Base-by-base conservation (phyloP, 2,888 invertebrate genomes). In the Gastrophysa polygoni region DNA sequence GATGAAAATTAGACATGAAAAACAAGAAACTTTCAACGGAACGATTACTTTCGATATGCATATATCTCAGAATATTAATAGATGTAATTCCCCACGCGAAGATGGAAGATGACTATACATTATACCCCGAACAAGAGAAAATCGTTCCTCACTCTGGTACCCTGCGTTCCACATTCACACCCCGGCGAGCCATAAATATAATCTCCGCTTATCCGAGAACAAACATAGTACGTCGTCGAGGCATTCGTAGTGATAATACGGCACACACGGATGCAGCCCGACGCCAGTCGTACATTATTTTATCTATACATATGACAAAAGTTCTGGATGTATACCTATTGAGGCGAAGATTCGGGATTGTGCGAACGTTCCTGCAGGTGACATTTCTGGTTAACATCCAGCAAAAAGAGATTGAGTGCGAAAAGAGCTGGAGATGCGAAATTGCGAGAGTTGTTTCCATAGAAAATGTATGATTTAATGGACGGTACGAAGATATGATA, bases 221-320 rank as follows among this genome's bases (percentile, higher is more conserved):
- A 63, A 66, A 63, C 66, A 63, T 47, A 56, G 61, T 54, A 55
- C 54, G 66, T 54, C 55, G 43, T 20, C 18, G 28, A 49, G 47
- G 21, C 44, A 44, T 34, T 50, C 14, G 18, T 11, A 47, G 63
- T 51, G 66, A 66, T 66, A 66, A 66, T 60, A 66, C 63, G 59
- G 55, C 66, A 59, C 64, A 57, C 64, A 57, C 63, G 64, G 64
- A 59, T 64, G 61, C 66, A 64, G 61, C 66, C 64, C 59, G 55
- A 57, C 46, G 61, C 61, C 61, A 64, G 59, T 59, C 58, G 55
- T 64, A 66, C 61, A 63, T 61, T 60, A n/a, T n/a, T 63, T 5
- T 24, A 24, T 24, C 3, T 7, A 24, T 24, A 3, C 7, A 24
- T 24, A 61, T 57, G 66, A 67, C 61, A 63, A 57, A 61, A 64